Base-by-base conservation (phyloP, 2,888 invertebrate species). In the Lottia scabra region DNA sequence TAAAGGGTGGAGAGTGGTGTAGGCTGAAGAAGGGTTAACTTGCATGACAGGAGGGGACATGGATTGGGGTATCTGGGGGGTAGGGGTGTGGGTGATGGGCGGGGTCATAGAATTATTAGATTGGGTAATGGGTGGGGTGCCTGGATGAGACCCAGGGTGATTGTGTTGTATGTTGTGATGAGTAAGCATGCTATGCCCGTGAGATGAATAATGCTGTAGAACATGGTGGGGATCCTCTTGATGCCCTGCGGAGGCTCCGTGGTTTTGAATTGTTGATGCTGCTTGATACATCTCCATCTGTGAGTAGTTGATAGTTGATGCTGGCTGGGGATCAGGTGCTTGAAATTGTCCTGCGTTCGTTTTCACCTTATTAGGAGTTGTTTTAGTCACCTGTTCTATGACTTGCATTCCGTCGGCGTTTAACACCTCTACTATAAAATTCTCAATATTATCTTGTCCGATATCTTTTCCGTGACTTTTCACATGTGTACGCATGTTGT, bases 401-500 rank as follows among this genome's bases (percentile, higher is more conserved):
- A 56, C n/a, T 13, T n/a, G 56, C 19, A 56, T 23, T 23, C 56
- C 56, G 3, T 56, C 56, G 8, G 56, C 19, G 23, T 56, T 63
- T 10, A 27, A 26, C 19, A 68, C 63, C 44, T 68, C 68, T 2
- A 68, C 23, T 8, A 73, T 73, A 64, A 27, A 70, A n/a, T 70
- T 65, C 13, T 65, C 56, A 16, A 65, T 23, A 16, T 70, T 63
- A n/a, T 70, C 56, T 19, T 63, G 44, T 12, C 65, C 48, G 38
- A 74, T 44, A 12, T 75, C 48, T 71, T 81, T 81, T 27, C 72
- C 67, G 67, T 84, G 81, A 15, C 80, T 81, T 78, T 80, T 85
- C 79, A 85, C 81, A 66, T 85, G 84, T 23, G 83, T 81, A 8
- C 87, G 80, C 69, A 88, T 77, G 70, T 87, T 88, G 76, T 87